A percentile compares a stretch with the other conserved stretches of the same genome.
Conservation (phyloP, 2,797 vertebrate genomes). For the Eurystomus glaucurus region DNA sequence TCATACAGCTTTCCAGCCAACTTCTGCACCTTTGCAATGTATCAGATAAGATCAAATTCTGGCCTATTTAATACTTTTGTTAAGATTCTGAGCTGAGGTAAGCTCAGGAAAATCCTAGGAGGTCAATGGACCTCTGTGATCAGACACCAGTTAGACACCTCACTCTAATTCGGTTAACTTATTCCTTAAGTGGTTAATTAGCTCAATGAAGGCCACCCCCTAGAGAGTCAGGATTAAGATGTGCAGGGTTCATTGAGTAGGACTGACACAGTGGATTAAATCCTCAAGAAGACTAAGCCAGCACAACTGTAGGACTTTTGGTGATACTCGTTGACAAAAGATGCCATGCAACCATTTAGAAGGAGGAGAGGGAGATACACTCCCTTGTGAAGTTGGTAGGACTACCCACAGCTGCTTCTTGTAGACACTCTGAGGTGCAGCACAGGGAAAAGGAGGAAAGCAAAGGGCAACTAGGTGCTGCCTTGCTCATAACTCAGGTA, state of each 20-base stretch:
- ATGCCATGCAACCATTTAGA: neutral
- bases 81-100: neutral
- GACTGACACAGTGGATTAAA: rapidly evolving
- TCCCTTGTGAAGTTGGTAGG: neutral
- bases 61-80: rapidly evolving
- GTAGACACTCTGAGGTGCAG: neutral
- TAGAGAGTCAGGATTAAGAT: rapidly evolving
- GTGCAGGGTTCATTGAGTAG: neutral
- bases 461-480: neutral
- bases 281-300: neutral
- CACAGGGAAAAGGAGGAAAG: neutral
- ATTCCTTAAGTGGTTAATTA: neutral
- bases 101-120: neutral
- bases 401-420: neutral
- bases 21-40: neutral
- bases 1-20: neutral
- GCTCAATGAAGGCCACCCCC: neutral
- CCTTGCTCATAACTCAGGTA: neutral
- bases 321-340: rapidly evolving
- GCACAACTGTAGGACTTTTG: neutral
- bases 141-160: neutral
- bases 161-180: neutral
- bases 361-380: no score
- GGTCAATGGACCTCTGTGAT: neutral
- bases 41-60: neutral